Evolutionary conservation across 2,113 vertebrate species (phyloP).

Genomic region (Mesoclemmys tuberculata): DNA sequence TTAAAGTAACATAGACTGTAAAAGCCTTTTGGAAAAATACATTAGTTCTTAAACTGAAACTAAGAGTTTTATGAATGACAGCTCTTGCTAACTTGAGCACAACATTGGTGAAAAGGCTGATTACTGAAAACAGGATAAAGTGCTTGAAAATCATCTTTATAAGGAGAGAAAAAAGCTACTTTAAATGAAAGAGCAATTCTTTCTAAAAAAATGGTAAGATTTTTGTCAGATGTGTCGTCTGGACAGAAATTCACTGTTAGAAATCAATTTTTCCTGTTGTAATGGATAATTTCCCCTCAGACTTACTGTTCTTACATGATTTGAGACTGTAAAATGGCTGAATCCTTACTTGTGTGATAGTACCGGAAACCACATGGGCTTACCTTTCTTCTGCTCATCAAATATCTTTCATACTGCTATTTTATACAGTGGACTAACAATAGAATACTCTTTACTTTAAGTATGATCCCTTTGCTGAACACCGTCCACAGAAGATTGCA

Average conservation of each 20-base stretch:
- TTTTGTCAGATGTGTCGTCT: background rate
- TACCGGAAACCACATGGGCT: background rate
- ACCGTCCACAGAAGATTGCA: conserved; percentile 94
- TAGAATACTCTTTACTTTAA: conserved; percentile 53
- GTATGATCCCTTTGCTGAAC: conserved; percentile 99
- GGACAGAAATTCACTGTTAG: background rate
- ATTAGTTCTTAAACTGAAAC: background rate
- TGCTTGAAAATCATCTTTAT: background rate
- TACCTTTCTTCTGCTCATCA: background rate
- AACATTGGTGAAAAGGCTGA: background rate
- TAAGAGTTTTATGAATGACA: background rate
- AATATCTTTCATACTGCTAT: rapidly evolving
- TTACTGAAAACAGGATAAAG: background rate
- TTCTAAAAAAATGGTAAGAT: background rate
- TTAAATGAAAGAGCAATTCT: background rate
- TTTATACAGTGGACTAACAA: background rate
- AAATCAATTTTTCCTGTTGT: background rate
- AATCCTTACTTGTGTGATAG: background rate
- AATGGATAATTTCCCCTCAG: background rate
- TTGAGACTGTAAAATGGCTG: background rate
- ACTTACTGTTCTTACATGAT: background rate
- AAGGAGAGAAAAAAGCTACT: background rate
- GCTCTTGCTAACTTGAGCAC: background rate
- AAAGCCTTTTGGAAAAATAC: background rate
- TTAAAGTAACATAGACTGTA: background rate